Percentiles rank a stretch among this genome's conserved stretches.
These are phyloP conservation scores for Triplophysa dalaica DNA, from an alignment of 2,113 vertebrate species.

Conservation along the genomic window DNA sequence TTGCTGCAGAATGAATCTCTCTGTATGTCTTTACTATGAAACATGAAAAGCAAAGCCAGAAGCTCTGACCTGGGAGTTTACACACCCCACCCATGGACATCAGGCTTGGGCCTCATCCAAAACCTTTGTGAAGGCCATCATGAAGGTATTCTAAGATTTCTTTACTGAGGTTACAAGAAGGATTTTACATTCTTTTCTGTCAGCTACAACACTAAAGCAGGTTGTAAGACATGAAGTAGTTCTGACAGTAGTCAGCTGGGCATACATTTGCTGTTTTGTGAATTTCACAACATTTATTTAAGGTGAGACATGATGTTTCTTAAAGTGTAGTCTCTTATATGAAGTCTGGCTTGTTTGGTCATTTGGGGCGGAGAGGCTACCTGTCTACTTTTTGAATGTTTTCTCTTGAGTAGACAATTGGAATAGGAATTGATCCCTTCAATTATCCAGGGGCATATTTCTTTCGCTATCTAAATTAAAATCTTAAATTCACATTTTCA, in stretches of 20 bases:
- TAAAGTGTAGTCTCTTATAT: neutral
- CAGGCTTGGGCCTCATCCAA: slow-evolving; percentile 4
- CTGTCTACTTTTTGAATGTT: neutral
- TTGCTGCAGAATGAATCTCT: neutral
- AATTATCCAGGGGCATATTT: neutral
- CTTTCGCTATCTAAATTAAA: neutral
- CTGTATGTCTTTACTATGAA: neutral
- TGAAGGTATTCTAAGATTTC: neutral
- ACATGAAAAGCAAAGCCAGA: slow-evolving; percentile 7
- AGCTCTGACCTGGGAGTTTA: slow-evolving; percentile 20
- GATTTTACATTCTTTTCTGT: neutral
- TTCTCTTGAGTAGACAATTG: neutral
- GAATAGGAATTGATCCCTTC: neutral
- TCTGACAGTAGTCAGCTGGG: neutral
- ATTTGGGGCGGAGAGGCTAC: neutral
- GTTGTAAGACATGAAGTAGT: neutral
- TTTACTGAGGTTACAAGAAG: neutral
- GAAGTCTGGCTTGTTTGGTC: neutral
- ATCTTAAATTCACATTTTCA: neutral
- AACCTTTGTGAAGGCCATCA: neutral
- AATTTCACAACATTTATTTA: neutral
- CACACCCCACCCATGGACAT: neutral
- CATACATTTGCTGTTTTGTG: neutral
- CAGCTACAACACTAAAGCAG: neutral
- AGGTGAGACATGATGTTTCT: neutral